Base-by-base conservation (phyloP, 2,113 vertebrate genomes). In the Pleuronectes platessa region DNA sequence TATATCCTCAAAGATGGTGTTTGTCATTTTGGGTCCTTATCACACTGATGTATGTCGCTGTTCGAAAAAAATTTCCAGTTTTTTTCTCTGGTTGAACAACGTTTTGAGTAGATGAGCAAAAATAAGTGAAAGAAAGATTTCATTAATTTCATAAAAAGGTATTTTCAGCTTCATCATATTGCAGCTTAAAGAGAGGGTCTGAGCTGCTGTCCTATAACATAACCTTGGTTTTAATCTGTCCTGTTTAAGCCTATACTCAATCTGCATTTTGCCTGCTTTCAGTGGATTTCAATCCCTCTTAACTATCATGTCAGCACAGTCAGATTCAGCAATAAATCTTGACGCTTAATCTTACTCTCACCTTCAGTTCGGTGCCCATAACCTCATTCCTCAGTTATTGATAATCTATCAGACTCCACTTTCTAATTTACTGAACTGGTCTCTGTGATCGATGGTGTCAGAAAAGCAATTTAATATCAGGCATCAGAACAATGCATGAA, bases 341-440 rank as follows among this genome's bases (percentile, higher is more conserved):
- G 14, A 60, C 5, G 64, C 68, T 63, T 49, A 1, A 68, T 45
- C 20, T 35, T 66, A 35, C 26, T 18, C 26, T 49, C 21, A 0
- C 18, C 40, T 10, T 58, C 23, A 49, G 23, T 61, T 61, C n/a
- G 40, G 61, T 49, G n/a, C 62, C 35, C 64, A 20, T 55, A 6
- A 56, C 62, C 56, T 61, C 65, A 67, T 82, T 81, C 37, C 77
- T 76, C 75, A 78, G 47, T 37, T 74, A 61, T 79, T 72, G 69
- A 77, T 71, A 26, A 79, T 71, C 72, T 71, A 65, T 70, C 78
- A 74, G 62, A 47, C 61, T 65, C 42, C 66, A 26, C 62, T 47
- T 55, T 64, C 61, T 51, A 17, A 54, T 56, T 70, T 63, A 60
- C 37, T 68, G 51, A 54, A 51, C n/a, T 42, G 27, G 17, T 40